These are phyloP conservation scores for Petromus typicus DNA, from an alignment of 2,113 vertebrate genomes.

Conservation along the genomic window DNA sequence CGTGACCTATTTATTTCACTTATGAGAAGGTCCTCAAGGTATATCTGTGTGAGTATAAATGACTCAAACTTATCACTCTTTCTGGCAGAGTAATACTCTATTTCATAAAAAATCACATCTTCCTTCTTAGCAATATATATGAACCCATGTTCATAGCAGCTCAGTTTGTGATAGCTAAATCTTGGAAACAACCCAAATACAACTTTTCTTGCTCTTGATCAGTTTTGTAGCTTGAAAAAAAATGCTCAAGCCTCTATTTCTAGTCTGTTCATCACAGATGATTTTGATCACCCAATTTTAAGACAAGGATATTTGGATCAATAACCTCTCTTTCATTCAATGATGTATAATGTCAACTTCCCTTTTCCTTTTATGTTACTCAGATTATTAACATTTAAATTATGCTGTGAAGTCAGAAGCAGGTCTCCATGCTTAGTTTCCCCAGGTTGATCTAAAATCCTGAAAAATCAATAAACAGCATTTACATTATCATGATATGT, in stretches of 20 bases:
- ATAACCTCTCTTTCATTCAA: background rate
- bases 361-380: constrained; percentile 56
- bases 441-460: constrained; percentile 37
- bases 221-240: constrained; percentile 21
- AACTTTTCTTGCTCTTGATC: constrained; percentile 25
- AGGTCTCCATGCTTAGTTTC: constrained; percentile 57
- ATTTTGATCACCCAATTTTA: background rate
- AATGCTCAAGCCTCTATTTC: background rate
- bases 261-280: background rate
- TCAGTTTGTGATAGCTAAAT: no score
- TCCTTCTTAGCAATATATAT: no score
- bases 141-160: no score
- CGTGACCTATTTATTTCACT: no score
- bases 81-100: no score
- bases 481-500: constrained; percentile 55
- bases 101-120: no score
- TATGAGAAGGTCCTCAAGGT: no score
- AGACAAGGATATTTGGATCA: background rate
- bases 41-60: no score
- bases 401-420: constrained; percentile 15
- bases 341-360: constrained; percentile 6
- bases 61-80: no score
- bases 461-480: constrained; percentile 60
- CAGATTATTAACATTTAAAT: constrained; percentile 53
- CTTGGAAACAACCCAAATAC: no score